Evolutionary conservation across 2,797 vertebrate species (phyloP).

Genomic region (Knipowitschia caucasica): DNA sequence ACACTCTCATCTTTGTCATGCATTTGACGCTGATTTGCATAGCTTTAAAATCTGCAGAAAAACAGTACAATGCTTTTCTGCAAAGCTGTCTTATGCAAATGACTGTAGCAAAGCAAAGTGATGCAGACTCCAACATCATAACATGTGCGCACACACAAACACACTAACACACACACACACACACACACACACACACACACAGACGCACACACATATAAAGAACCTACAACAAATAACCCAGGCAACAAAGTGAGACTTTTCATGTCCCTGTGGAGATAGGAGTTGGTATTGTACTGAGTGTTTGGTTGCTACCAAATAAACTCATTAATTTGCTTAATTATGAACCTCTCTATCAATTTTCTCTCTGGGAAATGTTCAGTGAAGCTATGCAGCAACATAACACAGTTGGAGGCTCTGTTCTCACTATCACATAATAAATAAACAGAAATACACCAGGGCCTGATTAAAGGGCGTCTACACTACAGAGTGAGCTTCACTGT

Average conservation of each 20-base stretch:
- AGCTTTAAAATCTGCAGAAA: constrained; percentile 44
- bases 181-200: constrained; percentile 16
- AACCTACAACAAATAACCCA: constrained; percentile 46
- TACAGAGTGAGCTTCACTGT: constrained; percentile 36
- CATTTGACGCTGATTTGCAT: constrained; percentile 37
- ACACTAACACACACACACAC: constrained; percentile 19
- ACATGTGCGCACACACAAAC: constrained; percentile 17
- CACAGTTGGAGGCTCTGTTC: constrained; percentile 66
- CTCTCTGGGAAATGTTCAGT: constrained; percentile 56
- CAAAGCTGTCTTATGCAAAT: constrained; percentile 30
- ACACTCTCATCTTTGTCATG: constrained; percentile 22
- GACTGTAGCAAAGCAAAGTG: constrained; percentile 29
- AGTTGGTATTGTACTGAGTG: constrained; percentile 52
- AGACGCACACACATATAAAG: constrained; percentile 21
- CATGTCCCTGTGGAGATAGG: constrained; percentile 63
- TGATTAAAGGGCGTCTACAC: constrained; percentile 73
- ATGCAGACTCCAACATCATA: constrained; percentile 29
- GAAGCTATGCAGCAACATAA: constrained; percentile 58
- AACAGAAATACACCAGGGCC: constrained; percentile 75
- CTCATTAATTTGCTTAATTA: constrained; percentile 83
- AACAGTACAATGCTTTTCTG: constrained; percentile 32
- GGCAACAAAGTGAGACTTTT: constrained; percentile 64
- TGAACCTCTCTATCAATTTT: constrained; percentile 76
- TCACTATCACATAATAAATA: constrained; percentile 77
- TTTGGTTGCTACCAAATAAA: constrained; percentile 74